A percentile compares a stretch with the other conserved stretches of the same genome.
These are phyloP conservation scores for Encarsia formosa DNA, from an alignment of 2,888 invertebrate species.

Conservation along the genomic window DNA sequence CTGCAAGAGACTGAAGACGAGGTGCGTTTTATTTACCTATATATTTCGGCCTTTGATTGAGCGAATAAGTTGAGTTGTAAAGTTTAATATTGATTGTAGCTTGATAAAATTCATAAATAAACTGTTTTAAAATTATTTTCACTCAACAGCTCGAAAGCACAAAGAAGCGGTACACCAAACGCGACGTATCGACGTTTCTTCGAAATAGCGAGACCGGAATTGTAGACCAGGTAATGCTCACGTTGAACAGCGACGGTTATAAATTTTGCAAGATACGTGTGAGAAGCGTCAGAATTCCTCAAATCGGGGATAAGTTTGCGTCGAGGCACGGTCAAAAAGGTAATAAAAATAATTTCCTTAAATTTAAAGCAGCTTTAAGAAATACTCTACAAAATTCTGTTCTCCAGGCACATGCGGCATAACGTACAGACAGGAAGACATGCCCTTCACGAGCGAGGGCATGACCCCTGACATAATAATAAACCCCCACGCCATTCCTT, in stretches of 20 bases:
- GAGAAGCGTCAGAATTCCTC: conserved; percentile 96
- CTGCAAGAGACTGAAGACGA: conserved; percentile 97
- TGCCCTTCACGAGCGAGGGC: conserved; percentile 95
- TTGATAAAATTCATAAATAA: too few species aligned
- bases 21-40: conserved; percentile 48
- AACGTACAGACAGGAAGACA: conserved; percentile 95
- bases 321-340: conserved; percentile 99
- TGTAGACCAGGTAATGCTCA: conserved; percentile 99
- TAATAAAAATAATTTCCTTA: conserved; percentile 16
- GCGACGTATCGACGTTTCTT: conserved; percentile 96
- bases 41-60: not conserved
- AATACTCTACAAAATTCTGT: too few species aligned
- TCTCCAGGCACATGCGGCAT: conserved; percentile 91
- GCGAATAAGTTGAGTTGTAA: too few species aligned
- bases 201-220: conserved; percentile 98
- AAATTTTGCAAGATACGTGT: conserved; percentile 99
- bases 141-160: conserved; percentile 72
- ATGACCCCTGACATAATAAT: conserved; percentile 98
- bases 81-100: too few species aligned
- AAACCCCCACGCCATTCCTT: conserved; percentile 99
- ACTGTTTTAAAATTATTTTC: too few species aligned
- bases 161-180: conserved; percentile 82
- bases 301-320: conserved; percentile 99
- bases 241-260: conserved; percentile 95
- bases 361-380: too few species aligned